phyloP scores from a whole-genome alignment of 2,113 vertebrate genomes.

The Phaethon lepturus region DNA sequence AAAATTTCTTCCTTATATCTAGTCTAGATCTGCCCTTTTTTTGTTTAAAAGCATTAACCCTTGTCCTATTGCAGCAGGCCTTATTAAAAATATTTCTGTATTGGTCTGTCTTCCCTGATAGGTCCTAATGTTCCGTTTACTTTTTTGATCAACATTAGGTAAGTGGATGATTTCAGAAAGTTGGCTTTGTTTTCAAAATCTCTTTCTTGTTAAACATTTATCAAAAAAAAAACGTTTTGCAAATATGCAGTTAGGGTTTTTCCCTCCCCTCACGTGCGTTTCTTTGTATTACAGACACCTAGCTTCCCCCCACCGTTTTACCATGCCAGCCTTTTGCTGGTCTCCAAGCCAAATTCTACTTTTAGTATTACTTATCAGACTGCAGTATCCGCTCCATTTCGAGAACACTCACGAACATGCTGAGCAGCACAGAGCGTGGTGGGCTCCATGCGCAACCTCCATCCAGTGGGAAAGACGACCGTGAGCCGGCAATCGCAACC shows the following conservation, averaged over 20 bases:
- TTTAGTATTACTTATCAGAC: neutral
- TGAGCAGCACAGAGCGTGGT: neutral
- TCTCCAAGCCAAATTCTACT: neutral
- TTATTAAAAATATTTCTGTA: too few species aligned
- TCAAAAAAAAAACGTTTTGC: neutral
- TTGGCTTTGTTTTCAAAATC: neutral
- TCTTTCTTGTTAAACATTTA: neutral
- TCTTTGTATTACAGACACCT: neutral
- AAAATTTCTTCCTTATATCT: too few species aligned
- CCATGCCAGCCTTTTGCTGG: neutral
- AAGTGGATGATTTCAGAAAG: neutral
- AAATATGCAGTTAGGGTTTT: too few species aligned
- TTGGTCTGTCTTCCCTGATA: too few species aligned
- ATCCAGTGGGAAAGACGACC: neutral
- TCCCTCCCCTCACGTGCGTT: accelerated
- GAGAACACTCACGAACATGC: neutral
- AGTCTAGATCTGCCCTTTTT: too few species aligned
- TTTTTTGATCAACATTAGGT: neutral
- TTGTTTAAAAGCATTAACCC: too few species aligned
- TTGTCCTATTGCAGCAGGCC: too few species aligned
- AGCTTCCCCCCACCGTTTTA: neutral
- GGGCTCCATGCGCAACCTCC: neutral
- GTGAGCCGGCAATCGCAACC: too few species aligned
- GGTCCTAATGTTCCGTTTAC: too few species aligned
- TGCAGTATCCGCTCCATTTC: neutral